Conservation (phyloP, 2,888 invertebrate genomes). For the Bedellia somnulentella region DNA sequence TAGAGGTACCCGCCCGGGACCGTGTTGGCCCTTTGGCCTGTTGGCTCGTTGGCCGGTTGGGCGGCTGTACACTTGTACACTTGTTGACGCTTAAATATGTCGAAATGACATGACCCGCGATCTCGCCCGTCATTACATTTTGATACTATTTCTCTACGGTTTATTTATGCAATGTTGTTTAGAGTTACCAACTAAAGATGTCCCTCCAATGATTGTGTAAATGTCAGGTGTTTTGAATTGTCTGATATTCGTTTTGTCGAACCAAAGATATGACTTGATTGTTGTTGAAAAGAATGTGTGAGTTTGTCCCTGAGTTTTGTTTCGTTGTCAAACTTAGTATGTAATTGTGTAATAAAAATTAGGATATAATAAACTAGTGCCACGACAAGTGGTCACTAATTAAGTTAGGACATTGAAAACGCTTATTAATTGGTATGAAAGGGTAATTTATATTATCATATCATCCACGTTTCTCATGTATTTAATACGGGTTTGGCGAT, state of each 20-base stretch:
- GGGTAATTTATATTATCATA: constrained; percentile 63
- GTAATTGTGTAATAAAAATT: constrained; percentile 45
- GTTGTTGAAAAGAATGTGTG: constrained; percentile 38
- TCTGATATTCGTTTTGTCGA: constrained; percentile 50
- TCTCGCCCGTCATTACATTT: constrained; percentile 46
- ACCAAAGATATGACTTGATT: constrained; percentile 51
- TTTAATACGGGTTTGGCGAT: constrained; percentile 62
- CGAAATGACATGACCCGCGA: constrained; percentile 42
- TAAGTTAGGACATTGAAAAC: constrained; percentile 61
- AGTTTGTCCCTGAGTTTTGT: constrained; percentile 51
- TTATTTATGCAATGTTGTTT: constrained; percentile 55
- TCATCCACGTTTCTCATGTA: constrained; percentile 62
- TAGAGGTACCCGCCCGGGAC: constrained; percentile 15
- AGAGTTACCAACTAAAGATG: constrained; percentile 52
- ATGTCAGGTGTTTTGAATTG: constrained; percentile 44
- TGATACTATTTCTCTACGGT: constrained; percentile 49
- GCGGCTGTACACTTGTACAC: constrained; percentile 21
- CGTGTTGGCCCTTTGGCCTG: too few relatives aligned
- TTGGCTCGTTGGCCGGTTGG: background rate
- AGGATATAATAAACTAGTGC: constrained; percentile 42
- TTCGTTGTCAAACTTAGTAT: constrained; percentile 42
- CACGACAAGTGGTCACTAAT: constrained; percentile 44
- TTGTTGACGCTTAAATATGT: constrained; percentile 51
- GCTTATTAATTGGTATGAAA: constrained; percentile 64
- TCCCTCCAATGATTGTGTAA: constrained; percentile 58